Evolutionary conservation across 64 coral and sea anemone genomes (phyloP).

Genomic region (Orbicella faveolata): DNA sequence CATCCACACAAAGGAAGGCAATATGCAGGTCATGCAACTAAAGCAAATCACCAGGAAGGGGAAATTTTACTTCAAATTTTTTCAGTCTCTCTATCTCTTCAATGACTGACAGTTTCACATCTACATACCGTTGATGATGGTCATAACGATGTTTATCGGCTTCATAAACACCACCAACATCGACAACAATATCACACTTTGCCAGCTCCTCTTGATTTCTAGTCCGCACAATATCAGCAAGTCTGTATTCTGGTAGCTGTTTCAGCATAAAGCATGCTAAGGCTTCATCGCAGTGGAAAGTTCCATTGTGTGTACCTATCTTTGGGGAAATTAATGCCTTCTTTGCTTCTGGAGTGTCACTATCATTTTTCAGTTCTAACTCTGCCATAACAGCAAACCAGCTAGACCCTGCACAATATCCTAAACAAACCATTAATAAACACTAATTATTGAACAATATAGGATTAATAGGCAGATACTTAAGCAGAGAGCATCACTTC

Average conservation of each 20-base stretch:
- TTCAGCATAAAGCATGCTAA: conserved; percentile 91
- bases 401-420: background rate
- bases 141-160: conserved; percentile 87
- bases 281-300: conserved; percentile 97
- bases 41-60: too few species aligned
- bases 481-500: too few species aligned
- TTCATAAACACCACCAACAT: conserved; percentile 95
- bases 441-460: background rate
- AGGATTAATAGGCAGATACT: too few species aligned
- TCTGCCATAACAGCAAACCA: conserved; percentile 24
- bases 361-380: conserved; percentile 55
- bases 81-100: background rate
- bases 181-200: conserved; percentile 93
- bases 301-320: conserved; percentile 98
- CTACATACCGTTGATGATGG: conserved; percentile 91
- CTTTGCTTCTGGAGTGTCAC: conserved; percentile 34
- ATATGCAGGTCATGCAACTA: too few species aligned
- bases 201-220: conserved; percentile 72
- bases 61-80: too few species aligned
- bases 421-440: background rate
- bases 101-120: background rate
- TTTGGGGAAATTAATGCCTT: conserved; percentile 55
- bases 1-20: too few species aligned
- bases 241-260: conserved; percentile 73
- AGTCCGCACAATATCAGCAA: conserved; percentile 83